Evolutionary conservation across 2,888 invertebrate species (phyloP).

Genomic region (Megamerina dolium): DNA sequence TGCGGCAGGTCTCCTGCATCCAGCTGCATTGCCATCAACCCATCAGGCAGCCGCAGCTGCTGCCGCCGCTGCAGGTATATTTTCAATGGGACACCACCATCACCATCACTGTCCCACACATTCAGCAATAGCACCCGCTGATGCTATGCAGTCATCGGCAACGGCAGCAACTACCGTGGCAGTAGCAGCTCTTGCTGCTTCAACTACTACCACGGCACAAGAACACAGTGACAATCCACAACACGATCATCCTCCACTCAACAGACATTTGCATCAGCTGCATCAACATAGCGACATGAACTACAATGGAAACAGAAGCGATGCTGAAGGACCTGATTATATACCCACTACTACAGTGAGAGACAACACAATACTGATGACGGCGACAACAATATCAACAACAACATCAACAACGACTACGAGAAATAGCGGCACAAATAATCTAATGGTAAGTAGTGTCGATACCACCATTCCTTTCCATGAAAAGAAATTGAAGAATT

Average conservation of each 20-base stretch:
- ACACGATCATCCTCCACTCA: conserved; percentile 5
- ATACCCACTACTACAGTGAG: no score
- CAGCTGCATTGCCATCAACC: conserved; percentile 37
- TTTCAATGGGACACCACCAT: conserved; percentile 40
- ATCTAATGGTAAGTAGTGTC: no score
- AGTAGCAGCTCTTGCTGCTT: conserved; percentile 6
- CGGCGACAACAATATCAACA: no score
- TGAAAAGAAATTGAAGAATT: no score
- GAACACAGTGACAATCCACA: neutral
- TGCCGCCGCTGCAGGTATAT: conserved; percentile 36
- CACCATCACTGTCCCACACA: no score
- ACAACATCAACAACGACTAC: no score
- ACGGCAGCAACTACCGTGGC: conserved; percentile 16
- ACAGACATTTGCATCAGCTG: conserved; percentile 4
- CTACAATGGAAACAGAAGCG: conserved; percentile 10
- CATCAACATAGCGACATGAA: conserved; percentile 9
- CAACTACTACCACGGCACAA: conserved; percentile 4
- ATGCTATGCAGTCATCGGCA: conserved; percentile 19
- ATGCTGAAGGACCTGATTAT: neutral
- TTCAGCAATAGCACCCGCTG: conserved; percentile 3
- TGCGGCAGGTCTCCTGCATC: conserved; percentile 45
- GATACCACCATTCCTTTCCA: no score
- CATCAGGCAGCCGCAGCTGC: no score
- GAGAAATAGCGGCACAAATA: no score
- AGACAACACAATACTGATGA: no score